Evolutionary conservation across 2,888 invertebrate genomes (phyloP).

Genomic region (Endomychus coccineus): DNA sequence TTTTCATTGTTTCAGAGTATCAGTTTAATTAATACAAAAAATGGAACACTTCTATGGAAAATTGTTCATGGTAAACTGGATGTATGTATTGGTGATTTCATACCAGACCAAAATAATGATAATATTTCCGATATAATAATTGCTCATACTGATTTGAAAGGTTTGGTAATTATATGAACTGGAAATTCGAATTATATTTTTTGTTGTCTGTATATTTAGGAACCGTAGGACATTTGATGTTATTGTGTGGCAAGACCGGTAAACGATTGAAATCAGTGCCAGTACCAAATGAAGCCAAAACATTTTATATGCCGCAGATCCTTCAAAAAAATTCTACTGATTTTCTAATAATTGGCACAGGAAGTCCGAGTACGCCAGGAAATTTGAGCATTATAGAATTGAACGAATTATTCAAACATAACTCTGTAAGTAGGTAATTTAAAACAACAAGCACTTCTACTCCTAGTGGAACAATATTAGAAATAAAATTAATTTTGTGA

Average conservation of each 20-base stretch:
- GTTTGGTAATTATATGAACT: too few species aligned
- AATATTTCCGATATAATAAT: slow-evolving; percentile 61
- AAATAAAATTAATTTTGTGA: too few species aligned
- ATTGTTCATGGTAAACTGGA: slow-evolving; percentile 45
- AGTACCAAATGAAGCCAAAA: slow-evolving; percentile 59
- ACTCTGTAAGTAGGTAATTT: too few species aligned
- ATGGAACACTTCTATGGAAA: slow-evolving; percentile 62
- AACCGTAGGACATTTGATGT: slow-evolving; percentile 54
- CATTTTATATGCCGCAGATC: slow-evolving; percentile 67
- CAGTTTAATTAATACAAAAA: slow-evolving; percentile 57
- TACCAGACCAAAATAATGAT: slow-evolving; percentile 64
- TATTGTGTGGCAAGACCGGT: slow-evolving; percentile 66
- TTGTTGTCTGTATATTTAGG: slow-evolving; percentile 13
- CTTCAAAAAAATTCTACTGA: slow-evolving; percentile 54
- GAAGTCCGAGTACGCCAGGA: slow-evolving; percentile 64
- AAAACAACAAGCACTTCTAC: too few species aligned
- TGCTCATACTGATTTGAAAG: slow-evolving; percentile 50
- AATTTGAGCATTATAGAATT: slow-evolving; percentile 54
- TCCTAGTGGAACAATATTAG: too few species aligned
- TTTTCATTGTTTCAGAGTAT: slow-evolving; percentile 46
- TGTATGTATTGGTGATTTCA: slow-evolving; percentile 63
- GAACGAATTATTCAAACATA: too few species aligned
- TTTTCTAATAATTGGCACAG: slow-evolving; percentile 63
- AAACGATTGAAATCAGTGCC: slow-evolving; percentile 52
- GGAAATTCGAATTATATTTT: too few species aligned